phyloP scores from a whole-genome alignment of 2,888 invertebrate species.

The Tyria jacobaeae region DNA sequence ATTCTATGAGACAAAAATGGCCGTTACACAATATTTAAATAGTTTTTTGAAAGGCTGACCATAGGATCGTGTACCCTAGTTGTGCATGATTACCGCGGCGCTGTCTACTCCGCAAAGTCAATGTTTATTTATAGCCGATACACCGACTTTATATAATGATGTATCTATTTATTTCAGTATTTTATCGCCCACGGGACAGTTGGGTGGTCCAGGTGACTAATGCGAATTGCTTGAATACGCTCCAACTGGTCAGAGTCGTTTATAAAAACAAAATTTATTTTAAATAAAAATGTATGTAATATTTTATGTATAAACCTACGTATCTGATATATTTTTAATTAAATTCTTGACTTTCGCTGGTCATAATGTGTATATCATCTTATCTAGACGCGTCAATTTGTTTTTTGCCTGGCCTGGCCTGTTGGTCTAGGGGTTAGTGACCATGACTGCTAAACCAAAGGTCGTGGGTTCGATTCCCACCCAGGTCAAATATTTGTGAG shows the following conservation, averaged over 20 bases:
- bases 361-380: too few relatives aligned
- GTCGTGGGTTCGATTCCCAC: too few relatives aligned
- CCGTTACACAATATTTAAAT: neutral
- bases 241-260: conserved; percentile 7
- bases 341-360: too few relatives aligned
- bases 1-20: neutral
- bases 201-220: conserved; percentile 14
- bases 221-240: neutral
- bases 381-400: too few relatives aligned
- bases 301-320: too few relatives aligned
- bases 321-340: too few relatives aligned
- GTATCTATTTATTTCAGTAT: conserved; percentile 30
- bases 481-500: too few relatives aligned
- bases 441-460: too few relatives aligned
- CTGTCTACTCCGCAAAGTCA: conserved; percentile 22
- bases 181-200: conserved; percentile 16
- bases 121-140: conserved; percentile 44
- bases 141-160: conserved; percentile 31
- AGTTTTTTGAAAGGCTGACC: neutral
- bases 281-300: too few relatives aligned
- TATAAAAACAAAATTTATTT: too few relatives aligned
- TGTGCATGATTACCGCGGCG: conserved; percentile 34
- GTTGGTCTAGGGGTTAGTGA: too few relatives aligned
- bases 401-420: too few relatives aligned
- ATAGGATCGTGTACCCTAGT: conserved; percentile 21